Base-by-base conservation (phyloP, 2,888 invertebrate genomes). In the Lepidonotus clava region DNA sequence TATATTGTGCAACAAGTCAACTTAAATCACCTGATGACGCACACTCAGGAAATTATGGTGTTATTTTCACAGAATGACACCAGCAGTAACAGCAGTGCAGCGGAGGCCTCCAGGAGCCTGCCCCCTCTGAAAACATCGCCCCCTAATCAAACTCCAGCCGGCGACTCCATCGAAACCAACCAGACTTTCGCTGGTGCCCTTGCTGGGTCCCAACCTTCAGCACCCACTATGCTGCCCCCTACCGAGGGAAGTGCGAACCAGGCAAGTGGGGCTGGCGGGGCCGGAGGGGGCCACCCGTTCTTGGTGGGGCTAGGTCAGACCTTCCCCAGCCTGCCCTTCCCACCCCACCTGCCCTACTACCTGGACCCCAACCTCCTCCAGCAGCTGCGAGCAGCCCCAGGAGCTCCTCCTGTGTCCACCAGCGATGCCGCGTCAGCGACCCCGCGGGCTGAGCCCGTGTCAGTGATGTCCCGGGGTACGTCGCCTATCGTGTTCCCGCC, bases 291-390 rank as follows among this genome's bases (percentile, higher is more conserved):
- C 28, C 71, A 71, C n/a, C 80, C 80, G 1, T 80, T 41, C 80
- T 28, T 80, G 41, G 51, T 80, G 24, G 80, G 80, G 1, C 80
- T 80, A 28, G 80, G 80, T 18, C 80, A 80, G 80, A 24, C 80
- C 18, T 80, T 80, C 80, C 80, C 80, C 2, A 46, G 80, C 18
- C 46, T 80, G 0, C 80, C 80, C 5, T 80, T 32, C 80, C 80
- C 80, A 8, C 53, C 83, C 1, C 83, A 83, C 61, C 56, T 83
- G 38, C 83, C 83, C 36, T 83, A 83, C 83, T 83, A 56, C 56
- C 32, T 56, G 38, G 83, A 83, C n/a, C 83, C 83, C 8, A 34
- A 11, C 56, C 32, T 83, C 21, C n/a, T 83, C 14, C 83, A 83
- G 38, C 83, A 83, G 83, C 21, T 83, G n/a, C 40, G 56, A n/a